Evolutionary conservation across 2,797 vertebrate genomes (phyloP).

Genomic region (Sphenodon punctatus): DNA sequence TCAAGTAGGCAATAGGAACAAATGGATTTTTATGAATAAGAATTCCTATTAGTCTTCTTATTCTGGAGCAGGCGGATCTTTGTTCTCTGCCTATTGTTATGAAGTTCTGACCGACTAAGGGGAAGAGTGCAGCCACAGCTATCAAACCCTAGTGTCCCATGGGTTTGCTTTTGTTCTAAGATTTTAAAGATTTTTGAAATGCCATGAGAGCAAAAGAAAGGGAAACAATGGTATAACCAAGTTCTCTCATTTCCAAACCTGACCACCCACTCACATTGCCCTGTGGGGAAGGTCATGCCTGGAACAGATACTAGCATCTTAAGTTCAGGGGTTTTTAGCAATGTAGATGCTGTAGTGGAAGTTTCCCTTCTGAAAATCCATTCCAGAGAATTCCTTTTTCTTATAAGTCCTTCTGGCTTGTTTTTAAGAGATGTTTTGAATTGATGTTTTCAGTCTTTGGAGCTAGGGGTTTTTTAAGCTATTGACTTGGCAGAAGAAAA

Average conservation of each 20-base stretch:
- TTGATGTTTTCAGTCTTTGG: too few species aligned
- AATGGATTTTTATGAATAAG: neutral
- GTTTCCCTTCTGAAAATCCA: constrained; percentile 45
- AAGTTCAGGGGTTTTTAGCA: constrained; percentile 44
- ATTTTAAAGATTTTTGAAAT: neutral
- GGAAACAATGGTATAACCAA: constrained; percentile 5
- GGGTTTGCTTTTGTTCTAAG: neutral
- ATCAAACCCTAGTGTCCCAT: neutral
- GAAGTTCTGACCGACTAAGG: neutral
- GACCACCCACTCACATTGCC: constrained; percentile 36
- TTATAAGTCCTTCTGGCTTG: neutral
- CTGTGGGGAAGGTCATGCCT: constrained; percentile 49
- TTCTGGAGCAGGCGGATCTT: constrained; percentile 10
- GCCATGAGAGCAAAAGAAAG: neutral
- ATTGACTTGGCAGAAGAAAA: too few species aligned
- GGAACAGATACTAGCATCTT: constrained; percentile 47
- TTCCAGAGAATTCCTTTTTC: constrained; percentile 1
- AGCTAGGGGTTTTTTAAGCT: too few species aligned
- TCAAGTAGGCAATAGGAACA: neutral
- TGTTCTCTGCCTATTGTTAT: constrained; percentile 1
- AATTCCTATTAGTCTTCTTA: too few species aligned
- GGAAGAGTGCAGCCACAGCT: neutral
- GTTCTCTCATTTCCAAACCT: constrained; percentile 49
- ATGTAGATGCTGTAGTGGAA: neutral
- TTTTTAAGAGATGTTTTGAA: too few species aligned